Conservation (phyloP, 2,888 invertebrate species). For the Amiota communis region DNA sequence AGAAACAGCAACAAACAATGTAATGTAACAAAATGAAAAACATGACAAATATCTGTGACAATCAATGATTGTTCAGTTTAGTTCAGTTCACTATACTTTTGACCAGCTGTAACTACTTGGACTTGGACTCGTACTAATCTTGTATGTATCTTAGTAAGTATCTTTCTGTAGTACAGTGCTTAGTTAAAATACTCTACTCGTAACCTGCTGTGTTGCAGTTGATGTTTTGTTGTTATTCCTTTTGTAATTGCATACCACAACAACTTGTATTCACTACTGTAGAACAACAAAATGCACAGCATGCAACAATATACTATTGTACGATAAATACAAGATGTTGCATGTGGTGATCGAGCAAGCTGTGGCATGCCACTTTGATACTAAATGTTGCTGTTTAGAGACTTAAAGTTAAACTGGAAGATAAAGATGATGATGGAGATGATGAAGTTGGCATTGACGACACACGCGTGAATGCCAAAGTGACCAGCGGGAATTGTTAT, state of each 20-base stretch:
- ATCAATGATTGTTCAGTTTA: slow-evolving; percentile 61
- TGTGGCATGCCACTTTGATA: slow-evolving; percentile 15
- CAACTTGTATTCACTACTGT: neutral
- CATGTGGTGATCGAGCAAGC: slow-evolving; percentile 28
- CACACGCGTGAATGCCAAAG: slow-evolving; percentile 64
- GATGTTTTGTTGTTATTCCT: neutral
- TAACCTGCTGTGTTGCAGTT: neutral
- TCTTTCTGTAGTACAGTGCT: no score
- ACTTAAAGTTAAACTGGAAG: no score
- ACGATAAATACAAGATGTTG: neutral
- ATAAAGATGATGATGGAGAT: no score
- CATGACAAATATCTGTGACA: slow-evolving; percentile 67
- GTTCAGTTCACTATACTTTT: neutral
- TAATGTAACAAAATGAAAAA: slow-evolving; percentile 50
- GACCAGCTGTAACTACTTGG: neutral
- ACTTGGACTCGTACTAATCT: neutral
- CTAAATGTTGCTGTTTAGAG: slow-evolving; percentile 29
- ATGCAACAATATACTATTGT: neutral
- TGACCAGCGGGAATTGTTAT: slow-evolving; percentile 63
- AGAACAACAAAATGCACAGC: neutral
- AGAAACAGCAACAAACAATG: slow-evolving; percentile 30
- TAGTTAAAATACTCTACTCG: neutral
- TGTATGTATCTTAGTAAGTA: no score
- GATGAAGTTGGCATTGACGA: slow-evolving; percentile 31
- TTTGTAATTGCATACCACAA: slow-evolving; percentile 25